Evolutionary conservation across 2,888 invertebrate species (phyloP).

Genomic region (Cantharis nigra): DNA sequence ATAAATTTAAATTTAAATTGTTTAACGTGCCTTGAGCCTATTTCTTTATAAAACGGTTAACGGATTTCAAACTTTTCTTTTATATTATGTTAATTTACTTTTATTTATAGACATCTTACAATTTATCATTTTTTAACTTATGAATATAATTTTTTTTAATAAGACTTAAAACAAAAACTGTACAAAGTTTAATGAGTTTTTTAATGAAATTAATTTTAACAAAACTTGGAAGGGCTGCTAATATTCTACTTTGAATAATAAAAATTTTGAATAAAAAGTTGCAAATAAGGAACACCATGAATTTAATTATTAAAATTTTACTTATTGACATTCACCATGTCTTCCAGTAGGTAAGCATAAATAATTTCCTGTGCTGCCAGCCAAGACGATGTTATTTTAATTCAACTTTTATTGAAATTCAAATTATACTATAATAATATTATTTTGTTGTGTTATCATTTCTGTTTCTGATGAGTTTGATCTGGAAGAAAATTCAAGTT

Average conservation of each 20-base stretch:
- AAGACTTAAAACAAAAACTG: background rate
- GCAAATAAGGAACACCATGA: background rate
- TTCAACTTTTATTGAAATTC: background rate
- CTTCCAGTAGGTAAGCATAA: background rate
- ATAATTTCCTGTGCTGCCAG: background rate
- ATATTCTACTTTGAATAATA: background rate
- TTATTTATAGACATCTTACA: background rate
- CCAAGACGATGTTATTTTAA: background rate
- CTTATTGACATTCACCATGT: background rate
- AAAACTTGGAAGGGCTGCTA: background rate
- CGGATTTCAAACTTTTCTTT: background rate
- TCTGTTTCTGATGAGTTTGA: background rate
- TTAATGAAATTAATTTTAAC: background rate
- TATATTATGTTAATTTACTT: background rate
- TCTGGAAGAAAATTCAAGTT: background rate
- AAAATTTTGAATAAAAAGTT: background rate
- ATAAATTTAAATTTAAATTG: background rate
- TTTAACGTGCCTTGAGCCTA: background rate
- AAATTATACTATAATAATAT: background rate
- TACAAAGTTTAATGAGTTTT: background rate
- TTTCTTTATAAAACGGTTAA: background rate
- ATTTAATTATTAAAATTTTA: background rate
- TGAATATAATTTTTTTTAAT: background rate
- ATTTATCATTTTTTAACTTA: background rate
- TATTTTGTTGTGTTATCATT: background rate